Evolutionary conservation across 2,797 vertebrate genomes (phyloP).

Genomic region (Balearica regulorum): DNA sequence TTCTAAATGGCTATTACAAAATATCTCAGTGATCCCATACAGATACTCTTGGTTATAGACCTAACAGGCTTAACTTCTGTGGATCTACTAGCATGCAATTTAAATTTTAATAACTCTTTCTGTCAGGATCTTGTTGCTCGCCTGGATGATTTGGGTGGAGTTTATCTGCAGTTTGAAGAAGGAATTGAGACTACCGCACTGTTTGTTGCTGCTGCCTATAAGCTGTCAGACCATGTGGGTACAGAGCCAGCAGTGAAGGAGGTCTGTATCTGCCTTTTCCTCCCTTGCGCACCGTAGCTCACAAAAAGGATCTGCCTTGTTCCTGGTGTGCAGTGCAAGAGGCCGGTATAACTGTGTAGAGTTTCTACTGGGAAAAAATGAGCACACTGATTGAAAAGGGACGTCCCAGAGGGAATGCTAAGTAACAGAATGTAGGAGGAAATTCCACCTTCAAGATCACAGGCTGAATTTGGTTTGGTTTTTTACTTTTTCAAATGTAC

Average conservation of each 20-base stretch:
- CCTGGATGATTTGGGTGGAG: slow-evolving; percentile 92
- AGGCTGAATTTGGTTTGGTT: background rate
- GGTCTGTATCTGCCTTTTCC: slow-evolving; percentile 69
- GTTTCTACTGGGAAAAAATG: background rate
- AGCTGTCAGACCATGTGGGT: slow-evolving; percentile 91
- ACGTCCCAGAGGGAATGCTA: background rate
- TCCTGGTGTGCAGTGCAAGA: background rate
- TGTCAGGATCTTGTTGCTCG: slow-evolving; percentile 92
- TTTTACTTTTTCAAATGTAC: background rate
- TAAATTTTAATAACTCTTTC: background rate
- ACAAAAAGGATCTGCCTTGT: background rate
- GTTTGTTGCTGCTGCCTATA: slow-evolving; percentile 93
- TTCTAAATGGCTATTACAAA: background rate
- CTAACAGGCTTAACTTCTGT: background rate
- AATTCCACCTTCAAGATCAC: background rate
- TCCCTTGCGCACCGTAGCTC: background rate
- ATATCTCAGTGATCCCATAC: background rate
- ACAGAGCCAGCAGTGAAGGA: slow-evolving; percentile 93
- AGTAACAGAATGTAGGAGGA: background rate
- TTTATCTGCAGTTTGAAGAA: slow-evolving; percentile 98
- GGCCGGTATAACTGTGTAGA: background rate
- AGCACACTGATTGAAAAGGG: background rate
- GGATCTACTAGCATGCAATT: background rate
- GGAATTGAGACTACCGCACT: slow-evolving; percentile 93
- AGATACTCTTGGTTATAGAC: background rate